Percentiles rank a stretch among this genome's conserved stretches.
Conservation (phyloP, 1,140 invertebrate genomes). For the Drosophila sulfurigaster region DNA sequence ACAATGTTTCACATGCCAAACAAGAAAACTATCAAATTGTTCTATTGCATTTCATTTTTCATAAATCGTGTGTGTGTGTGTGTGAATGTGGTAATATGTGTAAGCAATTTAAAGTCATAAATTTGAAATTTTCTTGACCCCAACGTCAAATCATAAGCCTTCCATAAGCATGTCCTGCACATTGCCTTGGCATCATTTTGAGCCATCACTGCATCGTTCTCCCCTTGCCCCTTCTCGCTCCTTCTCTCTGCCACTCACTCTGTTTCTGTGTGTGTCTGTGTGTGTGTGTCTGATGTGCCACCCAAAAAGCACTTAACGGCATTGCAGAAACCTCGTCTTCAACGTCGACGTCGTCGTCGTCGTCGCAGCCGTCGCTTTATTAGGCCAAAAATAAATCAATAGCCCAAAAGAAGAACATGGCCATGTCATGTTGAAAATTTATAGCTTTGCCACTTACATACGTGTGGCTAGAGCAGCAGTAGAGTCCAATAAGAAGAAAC, state of each 20-base stretch:
- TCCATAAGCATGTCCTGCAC: slow-evolving; percentile 16
- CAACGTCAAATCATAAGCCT: slow-evolving; percentile 37
- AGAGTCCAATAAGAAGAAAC: slow-evolving; percentile 6
- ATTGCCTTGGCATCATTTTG: slow-evolving; percentile 19
- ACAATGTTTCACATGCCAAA: slow-evolving; percentile 10
- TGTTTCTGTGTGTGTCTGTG: not conserved
- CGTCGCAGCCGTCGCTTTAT: slow-evolving; percentile 34
- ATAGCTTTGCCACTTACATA: slow-evolving; percentile 51
- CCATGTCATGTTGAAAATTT: slow-evolving; percentile 62
- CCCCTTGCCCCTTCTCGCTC: not conserved
- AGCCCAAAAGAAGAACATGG: slow-evolving; percentile 27
- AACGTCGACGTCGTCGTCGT: slow-evolving; percentile 22
- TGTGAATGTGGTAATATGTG: not conserved
- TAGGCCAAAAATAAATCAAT: slow-evolving; percentile 64
- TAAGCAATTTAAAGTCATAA: slow-evolving; percentile 24
- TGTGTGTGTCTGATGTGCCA: slow-evolving; percentile 1
- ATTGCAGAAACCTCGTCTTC: slow-evolving; percentile 31
- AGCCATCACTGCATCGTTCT: not conserved
- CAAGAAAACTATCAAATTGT: slow-evolving; percentile 2
- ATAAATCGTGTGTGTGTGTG: not conserved
- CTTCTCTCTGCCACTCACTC: not conserved
- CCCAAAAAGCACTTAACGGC: slow-evolving; percentile 36
- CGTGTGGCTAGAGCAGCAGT: slow-evolving; percentile 4
- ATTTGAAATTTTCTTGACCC: slow-evolving; percentile 24
- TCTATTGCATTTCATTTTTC: slow-evolving; percentile 3